Conservation (phyloP, 2,113 vertebrate genomes). For the Phaethon lepturus region DNA sequence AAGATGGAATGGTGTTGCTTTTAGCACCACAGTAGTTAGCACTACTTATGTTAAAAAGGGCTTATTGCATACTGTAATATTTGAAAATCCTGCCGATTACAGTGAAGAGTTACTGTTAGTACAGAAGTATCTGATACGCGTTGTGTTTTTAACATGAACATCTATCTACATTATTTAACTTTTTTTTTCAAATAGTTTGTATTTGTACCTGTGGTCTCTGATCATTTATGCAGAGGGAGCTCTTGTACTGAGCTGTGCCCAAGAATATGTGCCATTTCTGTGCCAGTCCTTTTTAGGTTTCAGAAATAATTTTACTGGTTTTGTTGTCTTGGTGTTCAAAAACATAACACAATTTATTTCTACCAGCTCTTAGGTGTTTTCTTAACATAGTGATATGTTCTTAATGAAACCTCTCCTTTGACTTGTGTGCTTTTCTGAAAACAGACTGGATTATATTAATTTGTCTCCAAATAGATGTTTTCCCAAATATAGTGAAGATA, state of each 20-base stretch:
- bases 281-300: background rate
- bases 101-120: background rate
- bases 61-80: background rate
- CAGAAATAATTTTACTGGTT: background rate
- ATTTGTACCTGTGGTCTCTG: background rate
- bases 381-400: background rate
- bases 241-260: background rate
- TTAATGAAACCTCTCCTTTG: background rate
- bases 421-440: background rate
- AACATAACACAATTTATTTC: background rate
- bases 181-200: background rate
- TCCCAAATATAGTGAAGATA: slow-evolving; percentile 29
- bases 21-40: background rate
- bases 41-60: background rate
- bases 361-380: background rate
- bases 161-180: background rate
- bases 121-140: background rate
- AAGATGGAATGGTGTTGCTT: background rate
- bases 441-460: background rate
- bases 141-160: background rate
- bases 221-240: no score
- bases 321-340: background rate
- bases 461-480: slow-evolving; percentile 67
- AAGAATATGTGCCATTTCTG: background rate
- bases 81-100: background rate